phyloP scores from a whole-genome alignment of 2,797 vertebrate genomes.

The Enteromius mattozi region DNA sequence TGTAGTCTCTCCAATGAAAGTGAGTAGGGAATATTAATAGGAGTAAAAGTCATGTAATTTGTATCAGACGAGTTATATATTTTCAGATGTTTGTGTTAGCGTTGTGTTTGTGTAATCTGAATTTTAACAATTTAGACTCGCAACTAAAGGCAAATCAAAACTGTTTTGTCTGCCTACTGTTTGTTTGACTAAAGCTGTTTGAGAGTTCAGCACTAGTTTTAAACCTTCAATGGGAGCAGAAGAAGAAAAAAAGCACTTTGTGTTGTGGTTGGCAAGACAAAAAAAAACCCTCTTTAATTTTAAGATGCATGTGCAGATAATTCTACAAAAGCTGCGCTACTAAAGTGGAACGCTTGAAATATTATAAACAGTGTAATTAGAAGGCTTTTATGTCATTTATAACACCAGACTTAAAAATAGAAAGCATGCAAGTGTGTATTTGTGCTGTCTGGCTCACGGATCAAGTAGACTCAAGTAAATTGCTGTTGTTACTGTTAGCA shows the following conservation, averaged over 20 bases:
- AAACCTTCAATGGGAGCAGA: conserved; percentile 13
- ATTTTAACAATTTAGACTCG: neutral
- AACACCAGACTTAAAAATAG: conserved; percentile 64
- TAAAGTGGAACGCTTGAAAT: conserved; percentile 66
- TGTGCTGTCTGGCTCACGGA: conserved; percentile 38
- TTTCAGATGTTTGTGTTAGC: neutral
- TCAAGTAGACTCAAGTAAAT: conserved; percentile 42
- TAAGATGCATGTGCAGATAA: conserved; percentile 69
- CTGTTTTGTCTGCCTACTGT: conserved; percentile 36
- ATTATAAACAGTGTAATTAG: conserved; percentile 69
- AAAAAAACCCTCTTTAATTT: conserved; percentile 65
- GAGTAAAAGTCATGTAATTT: neutral
- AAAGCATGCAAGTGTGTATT: conserved; percentile 50
- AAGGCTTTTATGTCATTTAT: conserved; percentile 59
- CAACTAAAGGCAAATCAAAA: conserved; percentile 52
- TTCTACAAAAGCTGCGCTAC: conserved; percentile 66
- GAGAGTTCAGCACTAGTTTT: neutral
- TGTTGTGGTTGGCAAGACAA: conserved; percentile 65
- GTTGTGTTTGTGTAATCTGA: neutral
- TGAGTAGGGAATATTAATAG: neutral
- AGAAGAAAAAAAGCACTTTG: conserved; percentile 11
- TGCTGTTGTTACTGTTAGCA: conserved; percentile 28
- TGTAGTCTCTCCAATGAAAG: neutral
- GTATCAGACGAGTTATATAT: neutral
- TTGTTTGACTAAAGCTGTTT: conserved; percentile 1